Conservation (phyloP, 2,888 invertebrate genomes). For the Protula sp. region DNA sequence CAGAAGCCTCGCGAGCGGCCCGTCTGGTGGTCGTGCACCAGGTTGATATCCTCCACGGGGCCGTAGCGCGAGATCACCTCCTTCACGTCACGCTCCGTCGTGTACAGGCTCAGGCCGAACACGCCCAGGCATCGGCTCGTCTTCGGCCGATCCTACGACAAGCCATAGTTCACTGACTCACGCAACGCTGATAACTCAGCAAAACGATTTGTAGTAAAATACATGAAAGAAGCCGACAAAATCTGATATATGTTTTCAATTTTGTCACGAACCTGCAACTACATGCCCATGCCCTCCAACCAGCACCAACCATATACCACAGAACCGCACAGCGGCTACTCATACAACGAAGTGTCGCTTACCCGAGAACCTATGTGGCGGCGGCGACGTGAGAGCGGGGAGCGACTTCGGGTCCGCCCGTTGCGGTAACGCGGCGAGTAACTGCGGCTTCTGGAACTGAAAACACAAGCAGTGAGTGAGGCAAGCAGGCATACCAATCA, state of each 20-base stretch:
- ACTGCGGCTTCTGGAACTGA: slow-evolving; percentile 9
- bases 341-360: too few species aligned
- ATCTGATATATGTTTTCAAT: background rate
- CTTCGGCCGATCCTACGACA: slow-evolving; percentile 71
- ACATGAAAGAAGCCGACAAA: slow-evolving; percentile 1
- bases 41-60: slow-evolving; percentile 80
- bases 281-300: too few species aligned
- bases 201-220: slow-evolving; percentile 2
- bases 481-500: too few species aligned
- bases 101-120: slow-evolving; percentile 88
- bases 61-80: slow-evolving; percentile 91
- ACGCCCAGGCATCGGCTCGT: slow-evolving; percentile 87
- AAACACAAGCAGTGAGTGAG: background rate
- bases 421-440: background rate
- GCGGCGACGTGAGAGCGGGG: slow-evolving; percentile 76
- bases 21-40: slow-evolving; percentile 85
- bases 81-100: slow-evolving; percentile 84
- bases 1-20: slow-evolving; percentile 92
- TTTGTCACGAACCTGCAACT: background rate
- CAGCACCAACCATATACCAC: too few species aligned
- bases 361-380: slow-evolving; percentile 69
- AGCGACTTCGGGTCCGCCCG: slow-evolving; percentile 48
- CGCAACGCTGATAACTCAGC: too few species aligned
- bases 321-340: too few species aligned
- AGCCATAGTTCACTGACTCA: too few species aligned